Percentiles rank a stretch among this genome's conserved stretches.
Conservation (phyloP, 1,140 invertebrate species). For the Kradibia gibbosae region DNA sequence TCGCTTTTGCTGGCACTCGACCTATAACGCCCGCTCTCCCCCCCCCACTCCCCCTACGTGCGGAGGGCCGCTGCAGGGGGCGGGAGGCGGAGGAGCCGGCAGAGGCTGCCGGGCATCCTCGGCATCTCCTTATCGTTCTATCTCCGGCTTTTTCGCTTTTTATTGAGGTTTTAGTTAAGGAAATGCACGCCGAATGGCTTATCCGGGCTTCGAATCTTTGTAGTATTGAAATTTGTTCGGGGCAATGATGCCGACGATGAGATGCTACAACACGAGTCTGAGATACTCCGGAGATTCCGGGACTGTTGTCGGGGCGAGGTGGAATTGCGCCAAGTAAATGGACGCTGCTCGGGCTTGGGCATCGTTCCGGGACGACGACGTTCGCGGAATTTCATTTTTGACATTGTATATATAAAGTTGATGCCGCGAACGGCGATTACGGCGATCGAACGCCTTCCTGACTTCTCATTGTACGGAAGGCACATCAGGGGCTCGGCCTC, state of each 20-base stretch:
- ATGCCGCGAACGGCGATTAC: not conserved
- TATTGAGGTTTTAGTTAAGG: not conserved
- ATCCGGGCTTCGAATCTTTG: not conserved
- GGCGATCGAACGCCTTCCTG: no score
- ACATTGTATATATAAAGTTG: not conserved
- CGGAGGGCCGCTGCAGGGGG: not conserved
- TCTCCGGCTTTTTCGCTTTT: slow-evolving; percentile 4
- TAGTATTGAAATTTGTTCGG: slow-evolving; percentile 9
- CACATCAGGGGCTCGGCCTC: no score
- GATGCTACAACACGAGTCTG: not conserved
- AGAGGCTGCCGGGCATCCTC: not conserved
- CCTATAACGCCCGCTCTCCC: not conserved
- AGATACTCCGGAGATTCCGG: not conserved
- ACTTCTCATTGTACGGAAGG: no score
- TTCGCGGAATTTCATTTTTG: not conserved
- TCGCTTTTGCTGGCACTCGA: not conserved
- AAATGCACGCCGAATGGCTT: slow-evolving; percentile 2
- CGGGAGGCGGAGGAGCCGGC: not conserved
- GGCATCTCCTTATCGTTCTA: not conserved
- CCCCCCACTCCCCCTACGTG: no score
- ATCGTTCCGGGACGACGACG: not conserved
- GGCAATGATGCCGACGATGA: not conserved
- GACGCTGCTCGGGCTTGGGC: not conserved
- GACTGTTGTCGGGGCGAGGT: not conserved
- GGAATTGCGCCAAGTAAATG: not conserved